These are phyloP conservation scores for Nemotelus pantherinus DNA, from an alignment of 2,888 invertebrate genomes.

Conservation along the genomic window DNA sequence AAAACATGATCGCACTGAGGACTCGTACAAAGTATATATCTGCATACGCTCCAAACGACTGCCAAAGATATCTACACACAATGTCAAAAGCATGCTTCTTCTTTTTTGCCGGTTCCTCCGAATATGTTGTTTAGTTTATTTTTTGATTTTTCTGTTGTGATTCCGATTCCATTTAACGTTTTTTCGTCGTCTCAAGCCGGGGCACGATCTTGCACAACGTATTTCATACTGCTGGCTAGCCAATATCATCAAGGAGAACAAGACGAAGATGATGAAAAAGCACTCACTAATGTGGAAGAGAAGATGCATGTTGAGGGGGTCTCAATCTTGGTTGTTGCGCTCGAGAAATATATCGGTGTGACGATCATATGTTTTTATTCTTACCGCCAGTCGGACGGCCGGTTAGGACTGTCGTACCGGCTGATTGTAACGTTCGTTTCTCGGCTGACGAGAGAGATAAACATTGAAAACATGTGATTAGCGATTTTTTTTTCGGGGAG, in stretches of 20 bases:
- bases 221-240: not conserved
- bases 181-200: not conserved
- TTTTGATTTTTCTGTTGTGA: too few relatives aligned
- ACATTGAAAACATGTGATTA: slow-evolving; percentile 26
- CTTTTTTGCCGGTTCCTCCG: too few relatives aligned
- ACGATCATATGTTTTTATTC: slow-evolving; percentile 38
- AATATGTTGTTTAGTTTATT: too few relatives aligned
- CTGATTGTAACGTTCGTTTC: slow-evolving; percentile 33
- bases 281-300: too few relatives aligned
- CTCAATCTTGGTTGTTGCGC: not conserved
- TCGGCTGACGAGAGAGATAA: slow-evolving; percentile 13
- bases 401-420: not conserved
- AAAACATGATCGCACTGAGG: not conserved
- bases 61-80: too few relatives aligned
- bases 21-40: too few relatives aligned
- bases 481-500: not conserved
- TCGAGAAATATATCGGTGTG: slow-evolving; percentile 11
- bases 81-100: too few relatives aligned
- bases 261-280: not conserved
- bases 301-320: too few relatives aligned
- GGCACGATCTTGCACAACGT: slow-evolving; percentile 29
- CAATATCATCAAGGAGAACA: slow-evolving; percentile 29
- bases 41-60: too few relatives aligned
- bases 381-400: not conserved
- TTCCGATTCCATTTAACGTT: not conserved